Percentiles rank a stretch among this genome's conserved stretches.
phyloP scores from a whole-genome alignment of 1,140 invertebrate genomes.

The Rhopalosiphum maidis region DNA sequence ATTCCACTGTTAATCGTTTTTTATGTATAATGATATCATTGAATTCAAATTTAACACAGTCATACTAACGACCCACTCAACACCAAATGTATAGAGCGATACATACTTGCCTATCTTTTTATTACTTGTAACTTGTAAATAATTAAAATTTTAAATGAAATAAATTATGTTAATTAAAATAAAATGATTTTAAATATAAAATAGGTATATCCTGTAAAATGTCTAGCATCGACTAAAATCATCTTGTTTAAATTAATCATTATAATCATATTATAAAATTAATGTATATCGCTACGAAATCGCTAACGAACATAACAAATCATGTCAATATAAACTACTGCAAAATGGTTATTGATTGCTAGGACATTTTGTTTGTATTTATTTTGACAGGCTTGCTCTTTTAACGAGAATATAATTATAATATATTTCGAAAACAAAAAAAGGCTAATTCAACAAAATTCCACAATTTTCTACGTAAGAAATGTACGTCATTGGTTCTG shows the following conservation, averaged over 20 bases:
- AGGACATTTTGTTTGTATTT: neutral
- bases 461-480: neutral
- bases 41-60: too few species aligned
- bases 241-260: neutral
- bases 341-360: neutral
- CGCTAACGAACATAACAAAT: neutral
- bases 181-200: neutral
- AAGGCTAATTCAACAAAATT: neutral
- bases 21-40: too few species aligned
- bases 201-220: neutral
- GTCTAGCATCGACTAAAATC: neutral
- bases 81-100: too few species aligned
- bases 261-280: neutral
- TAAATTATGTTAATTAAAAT: neutral
- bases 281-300: neutral
- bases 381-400: neutral
- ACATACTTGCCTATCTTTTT: neutral
- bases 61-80: too few species aligned
- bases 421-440: neutral
- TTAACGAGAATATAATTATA: neutral
- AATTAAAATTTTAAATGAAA: neutral
- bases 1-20: too few species aligned
- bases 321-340: neutral
- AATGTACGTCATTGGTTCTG: neutral
- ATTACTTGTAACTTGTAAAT: neutral